phyloP scores from a whole-genome alignment of 2,797 vertebrate species.

The Bovichtus diacanthus region DNA sequence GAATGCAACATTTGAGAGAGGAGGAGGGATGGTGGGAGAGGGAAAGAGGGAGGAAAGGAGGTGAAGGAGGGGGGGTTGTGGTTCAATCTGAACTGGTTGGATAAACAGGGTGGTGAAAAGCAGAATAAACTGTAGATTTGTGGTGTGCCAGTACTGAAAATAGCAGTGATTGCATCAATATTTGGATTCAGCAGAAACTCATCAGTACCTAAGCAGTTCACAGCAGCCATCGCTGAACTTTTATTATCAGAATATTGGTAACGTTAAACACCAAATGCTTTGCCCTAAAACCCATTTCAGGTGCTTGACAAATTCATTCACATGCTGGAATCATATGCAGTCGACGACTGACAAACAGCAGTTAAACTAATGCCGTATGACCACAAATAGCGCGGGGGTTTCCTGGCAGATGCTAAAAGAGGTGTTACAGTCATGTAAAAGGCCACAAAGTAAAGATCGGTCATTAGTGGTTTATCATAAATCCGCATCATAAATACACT shows the following conservation, averaged over 20 bases:
- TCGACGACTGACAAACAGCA: constrained; percentile 75
- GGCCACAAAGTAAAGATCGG: constrained; percentile 74
- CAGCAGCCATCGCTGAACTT: constrained; percentile 34
- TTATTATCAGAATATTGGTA: constrained; percentile 36
- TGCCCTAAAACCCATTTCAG: constrained; percentile 49
- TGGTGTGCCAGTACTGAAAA: constrained; percentile 77
- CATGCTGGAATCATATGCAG: constrained; percentile 60
- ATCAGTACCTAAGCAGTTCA: constrained; percentile 46
- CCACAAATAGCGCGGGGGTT: constrained; percentile 76
- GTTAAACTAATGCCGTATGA: constrained; percentile 71
- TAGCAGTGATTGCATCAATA: constrained; percentile 78
- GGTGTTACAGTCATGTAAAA: constrained; percentile 80
- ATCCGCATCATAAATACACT: constrained; percentile 76
- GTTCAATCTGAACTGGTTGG: constrained; percentile 75
- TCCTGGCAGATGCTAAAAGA: constrained; percentile 80
- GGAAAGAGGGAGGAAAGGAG: constrained; percentile 41
- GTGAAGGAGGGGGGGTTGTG: constrained; percentile 52
- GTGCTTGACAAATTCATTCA: constrained; percentile 63
- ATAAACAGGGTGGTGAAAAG: constrained; percentile 81
- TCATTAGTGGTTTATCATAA: constrained; percentile 80
- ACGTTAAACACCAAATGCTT: constrained; percentile 40
- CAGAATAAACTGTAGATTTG: constrained; percentile 81
- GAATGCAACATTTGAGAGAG: constrained; percentile 63
- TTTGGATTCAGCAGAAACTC: constrained; percentile 68
- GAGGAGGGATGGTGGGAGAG: constrained; percentile 52